Conservation (phyloP, 2,888 invertebrate genomes). For the Drosophila formosana region DNA sequence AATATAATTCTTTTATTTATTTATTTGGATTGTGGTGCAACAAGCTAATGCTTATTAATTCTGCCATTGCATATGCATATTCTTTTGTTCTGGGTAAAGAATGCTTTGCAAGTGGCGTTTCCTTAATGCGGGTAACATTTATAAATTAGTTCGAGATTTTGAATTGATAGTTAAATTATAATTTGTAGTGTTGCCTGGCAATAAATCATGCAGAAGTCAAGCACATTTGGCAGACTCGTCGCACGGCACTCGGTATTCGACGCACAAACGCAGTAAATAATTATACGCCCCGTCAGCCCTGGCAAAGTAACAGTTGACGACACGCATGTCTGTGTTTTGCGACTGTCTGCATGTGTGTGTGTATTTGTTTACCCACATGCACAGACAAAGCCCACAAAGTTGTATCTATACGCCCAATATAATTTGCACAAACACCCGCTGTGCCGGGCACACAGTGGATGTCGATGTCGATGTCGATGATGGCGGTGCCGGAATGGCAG, state of each 20-base stretch:
- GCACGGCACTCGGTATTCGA: background rate
- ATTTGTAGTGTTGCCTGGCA: slow-evolving; percentile 20
- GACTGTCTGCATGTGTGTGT: slow-evolving; percentile 6
- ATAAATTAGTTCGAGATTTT: slow-evolving; percentile 26
- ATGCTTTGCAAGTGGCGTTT: background rate
- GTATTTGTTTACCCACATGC: slow-evolving; percentile 5
- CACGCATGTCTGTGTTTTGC: slow-evolving; percentile 27
- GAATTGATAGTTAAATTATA: slow-evolving; percentile 32
- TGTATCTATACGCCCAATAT: slow-evolving; percentile 47
- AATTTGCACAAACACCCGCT: slow-evolving; percentile 75
- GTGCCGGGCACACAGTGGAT: slow-evolving; percentile 20
- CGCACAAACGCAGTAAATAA: slow-evolving; percentile 41
- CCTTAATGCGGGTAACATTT: slow-evolving; percentile 5
- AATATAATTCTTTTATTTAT: no score
- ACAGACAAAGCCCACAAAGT: slow-evolving; percentile 18
- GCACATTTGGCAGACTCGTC: slow-evolving; percentile 16
- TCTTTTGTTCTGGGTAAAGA: background rate
- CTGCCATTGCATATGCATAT: no score
- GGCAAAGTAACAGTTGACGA: slow-evolving; percentile 41
- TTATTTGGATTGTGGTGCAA: no score
- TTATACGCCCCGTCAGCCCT: slow-evolving; percentile 42
- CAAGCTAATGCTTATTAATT: no score
- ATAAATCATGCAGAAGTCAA: slow-evolving; percentile 50
- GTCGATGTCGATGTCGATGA: background rate
- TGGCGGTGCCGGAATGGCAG: slow-evolving; percentile 17